These are phyloP conservation scores for Calephelis nemesis DNA, from an alignment of 1,140 invertebrate species.

Conservation along the genomic window DNA sequence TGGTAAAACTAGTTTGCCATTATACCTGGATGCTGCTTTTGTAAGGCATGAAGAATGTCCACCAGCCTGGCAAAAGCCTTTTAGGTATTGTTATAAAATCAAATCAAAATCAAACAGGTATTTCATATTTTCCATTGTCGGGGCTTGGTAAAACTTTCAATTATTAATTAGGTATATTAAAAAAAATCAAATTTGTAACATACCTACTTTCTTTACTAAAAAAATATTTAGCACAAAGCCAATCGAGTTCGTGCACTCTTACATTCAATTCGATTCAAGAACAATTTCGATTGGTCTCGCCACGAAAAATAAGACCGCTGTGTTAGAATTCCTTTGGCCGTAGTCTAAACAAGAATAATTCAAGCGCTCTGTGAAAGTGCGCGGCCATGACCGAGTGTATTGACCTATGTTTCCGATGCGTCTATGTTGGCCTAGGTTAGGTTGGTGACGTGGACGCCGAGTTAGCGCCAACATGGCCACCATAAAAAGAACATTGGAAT, in stretches of 20 bases:
- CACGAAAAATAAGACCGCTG: conserved; percentile 11
- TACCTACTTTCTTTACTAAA: not conserved
- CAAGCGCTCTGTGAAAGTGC: conserved; percentile 55
- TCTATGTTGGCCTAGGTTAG: conserved; percentile 73
- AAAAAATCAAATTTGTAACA: no score
- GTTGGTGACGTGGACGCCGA: conserved; percentile 50
- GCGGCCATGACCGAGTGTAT: conserved; percentile 70
- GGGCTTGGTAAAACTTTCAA: no score
- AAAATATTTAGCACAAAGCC: not conserved
- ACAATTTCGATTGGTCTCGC: conserved; percentile 8
- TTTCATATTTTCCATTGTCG: no score
- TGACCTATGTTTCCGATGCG: conserved; percentile 66
- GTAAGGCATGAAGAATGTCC: no score
- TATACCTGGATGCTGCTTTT: no score
- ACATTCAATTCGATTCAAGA: conserved; percentile 1
- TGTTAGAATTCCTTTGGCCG: conserved; percentile 27
- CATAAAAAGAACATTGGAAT: conserved; percentile 27
- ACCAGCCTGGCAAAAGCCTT: no score
- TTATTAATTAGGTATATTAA: no score
- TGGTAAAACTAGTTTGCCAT: no score
- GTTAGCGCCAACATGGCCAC: conserved; percentile 29
- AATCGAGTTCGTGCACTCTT: not conserved
- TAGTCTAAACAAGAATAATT: conserved; percentile 63
- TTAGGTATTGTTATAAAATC: no score
- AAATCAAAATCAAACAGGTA: no score